phyloP scores from a whole-genome alignment of 2,888 invertebrate genomes.

The Halictus quadricinctus region DNA sequence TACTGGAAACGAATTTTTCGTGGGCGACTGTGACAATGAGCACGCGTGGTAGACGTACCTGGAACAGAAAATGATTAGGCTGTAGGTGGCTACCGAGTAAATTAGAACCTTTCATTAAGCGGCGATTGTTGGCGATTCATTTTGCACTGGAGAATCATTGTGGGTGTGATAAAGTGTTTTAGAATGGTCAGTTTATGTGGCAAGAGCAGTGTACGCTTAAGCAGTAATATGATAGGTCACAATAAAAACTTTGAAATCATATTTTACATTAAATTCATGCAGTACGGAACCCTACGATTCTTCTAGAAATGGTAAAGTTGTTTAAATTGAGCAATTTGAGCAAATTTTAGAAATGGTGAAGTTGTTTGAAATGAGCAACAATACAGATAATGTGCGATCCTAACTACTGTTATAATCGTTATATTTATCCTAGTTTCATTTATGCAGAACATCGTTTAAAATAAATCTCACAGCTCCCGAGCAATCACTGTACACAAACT shows the following conservation, averaged over 20 bases:
- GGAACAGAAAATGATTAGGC: conserved; percentile 46
- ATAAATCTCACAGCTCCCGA: not conserved
- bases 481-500: not conserved
- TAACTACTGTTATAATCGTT: too few relatives aligned
- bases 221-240: too few relatives aligned
- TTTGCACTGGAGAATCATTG: not conserved
- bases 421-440: too few relatives aligned
- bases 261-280: too few relatives aligned
- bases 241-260: too few relatives aligned
- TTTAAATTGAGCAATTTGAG: too few relatives aligned
- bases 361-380: too few relatives aligned
- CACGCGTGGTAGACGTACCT: conserved; percentile 46
- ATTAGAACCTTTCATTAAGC: not conserved
- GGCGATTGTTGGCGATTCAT: not conserved
- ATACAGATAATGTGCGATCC: not conserved
- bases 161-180: not conserved
- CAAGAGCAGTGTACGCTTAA: too few relatives aligned
- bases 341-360: too few relatives aligned
- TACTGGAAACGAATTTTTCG: not conserved
- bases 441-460: too few relatives aligned
- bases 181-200: not conserved
- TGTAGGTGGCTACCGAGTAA: not conserved
- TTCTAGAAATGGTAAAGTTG: too few relatives aligned
- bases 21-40: not conserved
- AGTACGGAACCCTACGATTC: too few relatives aligned